These are phyloP conservation scores for Trichonephila clavipes DNA, from an alignment of 1,140 invertebrate species.

Conservation along the genomic window DNA sequence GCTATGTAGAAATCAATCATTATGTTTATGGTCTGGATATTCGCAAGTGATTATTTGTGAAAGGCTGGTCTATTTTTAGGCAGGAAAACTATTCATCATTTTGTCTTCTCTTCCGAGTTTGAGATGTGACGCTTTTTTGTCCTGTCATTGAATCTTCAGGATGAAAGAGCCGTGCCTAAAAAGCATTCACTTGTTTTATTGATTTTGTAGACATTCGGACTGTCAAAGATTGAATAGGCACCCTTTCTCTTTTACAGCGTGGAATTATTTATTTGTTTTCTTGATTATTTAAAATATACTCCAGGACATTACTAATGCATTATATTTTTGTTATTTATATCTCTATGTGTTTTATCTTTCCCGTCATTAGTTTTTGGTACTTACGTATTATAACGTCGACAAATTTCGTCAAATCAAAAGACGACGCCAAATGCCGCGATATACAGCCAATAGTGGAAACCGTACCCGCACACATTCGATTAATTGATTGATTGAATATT, in stretches of 20 bases:
- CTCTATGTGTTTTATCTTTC: no score
- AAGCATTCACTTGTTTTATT: not conserved
- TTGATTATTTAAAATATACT: no score
- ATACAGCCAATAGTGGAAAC: no score
- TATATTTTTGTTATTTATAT: no score
- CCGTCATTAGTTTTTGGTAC: no score
- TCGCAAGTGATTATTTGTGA: slow-evolving; percentile 4
- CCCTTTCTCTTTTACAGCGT: not conserved
- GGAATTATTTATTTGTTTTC: not conserved
- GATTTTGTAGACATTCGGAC: not conserved
- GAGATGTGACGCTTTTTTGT: not conserved
- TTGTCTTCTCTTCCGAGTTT: no score
- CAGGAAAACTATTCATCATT: not conserved
- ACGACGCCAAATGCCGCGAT: no score
- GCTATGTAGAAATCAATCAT: not conserved
- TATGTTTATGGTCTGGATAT: not conserved
- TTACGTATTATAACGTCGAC: no score
- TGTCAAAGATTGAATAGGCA: not conserved
- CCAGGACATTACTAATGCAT: no score
- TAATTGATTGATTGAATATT: no score
- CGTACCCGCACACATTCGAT: no score
- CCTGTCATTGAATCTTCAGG: not conserved
- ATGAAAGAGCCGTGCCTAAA: not conserved
- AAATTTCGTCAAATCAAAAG: no score
- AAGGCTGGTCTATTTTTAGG: not conserved